A percentile compares a stretch with the other conserved stretches of the same genome.
phyloP scores from a whole-genome alignment of 2,797 vertebrate genomes.

The Pogoniulus pusillus region DNA sequence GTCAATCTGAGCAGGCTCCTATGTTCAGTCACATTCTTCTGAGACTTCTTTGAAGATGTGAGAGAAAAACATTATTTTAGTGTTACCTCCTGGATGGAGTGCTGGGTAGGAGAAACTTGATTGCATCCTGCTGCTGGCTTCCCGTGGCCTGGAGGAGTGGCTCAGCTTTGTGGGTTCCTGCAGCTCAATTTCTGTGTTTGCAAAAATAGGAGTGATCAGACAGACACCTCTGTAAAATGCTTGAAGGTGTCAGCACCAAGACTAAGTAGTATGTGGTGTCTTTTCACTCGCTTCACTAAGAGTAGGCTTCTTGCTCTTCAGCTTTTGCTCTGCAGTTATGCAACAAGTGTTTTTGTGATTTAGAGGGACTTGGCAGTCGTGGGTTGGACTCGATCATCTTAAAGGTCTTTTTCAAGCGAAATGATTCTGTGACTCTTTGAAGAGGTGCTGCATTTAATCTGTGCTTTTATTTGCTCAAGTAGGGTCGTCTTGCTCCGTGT shows the following conservation, averaged over 20 bases:
- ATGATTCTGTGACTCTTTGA: not conserved
- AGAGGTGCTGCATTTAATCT: not conserved
- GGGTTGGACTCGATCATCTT: not conserved
- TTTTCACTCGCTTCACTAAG: not conserved
- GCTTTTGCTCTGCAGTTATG: not conserved
- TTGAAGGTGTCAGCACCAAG: not conserved
- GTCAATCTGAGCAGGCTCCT: not conserved
- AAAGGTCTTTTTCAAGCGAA: not conserved
- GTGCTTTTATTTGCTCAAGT: fast-evolving
- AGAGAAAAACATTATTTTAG: not conserved
- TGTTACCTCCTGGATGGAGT: not conserved
- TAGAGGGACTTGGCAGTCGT: not conserved
- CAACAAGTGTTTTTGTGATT: not conserved
- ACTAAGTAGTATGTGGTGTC: not conserved
- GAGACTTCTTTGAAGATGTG: fast-evolving
- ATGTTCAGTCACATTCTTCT: not conserved
- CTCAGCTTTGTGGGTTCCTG: not conserved
- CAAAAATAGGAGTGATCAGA: not conserved
- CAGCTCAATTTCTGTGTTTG: not conserved
- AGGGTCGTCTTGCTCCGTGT: not conserved
- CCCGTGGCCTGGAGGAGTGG: not conserved
- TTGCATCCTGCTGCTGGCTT: not conserved
- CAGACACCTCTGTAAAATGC: not conserved
- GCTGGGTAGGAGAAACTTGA: fast-evolving
- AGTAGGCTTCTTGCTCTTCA: not conserved